Conservation (phyloP, 1,140 invertebrate genomes). For the Drosophila sucinea region DNA sequence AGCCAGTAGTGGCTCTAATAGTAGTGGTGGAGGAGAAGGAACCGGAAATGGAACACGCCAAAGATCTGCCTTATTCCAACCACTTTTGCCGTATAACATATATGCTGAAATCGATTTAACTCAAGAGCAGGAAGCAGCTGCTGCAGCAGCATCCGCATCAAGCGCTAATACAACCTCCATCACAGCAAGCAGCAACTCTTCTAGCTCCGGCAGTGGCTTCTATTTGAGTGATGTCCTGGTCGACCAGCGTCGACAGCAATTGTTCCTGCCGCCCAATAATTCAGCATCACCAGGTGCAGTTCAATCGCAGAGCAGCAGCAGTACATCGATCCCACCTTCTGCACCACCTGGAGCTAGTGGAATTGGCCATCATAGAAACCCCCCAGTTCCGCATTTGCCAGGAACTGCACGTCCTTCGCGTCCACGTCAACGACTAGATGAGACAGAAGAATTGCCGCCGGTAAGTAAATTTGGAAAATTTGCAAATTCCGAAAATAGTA, state of each 20-base stretch:
- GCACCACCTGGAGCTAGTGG: not conserved
- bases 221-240: slow-evolving; percentile 1
- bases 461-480: slow-evolving; percentile 20
- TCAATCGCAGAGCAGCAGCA: slow-evolving; percentile 6
- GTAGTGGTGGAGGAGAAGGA: not conserved
- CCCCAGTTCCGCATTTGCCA: slow-evolving; percentile 48
- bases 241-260: slow-evolving; percentile 3
- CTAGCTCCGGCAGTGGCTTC: slow-evolving; percentile 1
- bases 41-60: slow-evolving; percentile 34
- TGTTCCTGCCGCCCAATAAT: not conserved
- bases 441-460: slow-evolving; percentile 34
- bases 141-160: not conserved
- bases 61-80: slow-evolving; percentile 41
- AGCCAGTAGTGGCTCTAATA: slow-evolving; percentile 8
- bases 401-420: slow-evolving; percentile 41
- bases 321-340: slow-evolving; percentile 17
- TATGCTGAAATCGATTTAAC: slow-evolving; percentile 69
- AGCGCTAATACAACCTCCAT: not conserved
- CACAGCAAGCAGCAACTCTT: slow-evolving; percentile 1
- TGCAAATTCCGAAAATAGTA: too few relatives aligned
- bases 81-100: slow-evolving; percentile 54
- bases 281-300: not conserved
- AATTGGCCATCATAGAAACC: slow-evolving; percentile 32
- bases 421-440: slow-evolving; percentile 47
- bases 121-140: slow-evolving; percentile 49